Evolutionary conservation across 1,140 invertebrate genomes (phyloP).

Genomic region (Steinernema khuongi): DNA sequence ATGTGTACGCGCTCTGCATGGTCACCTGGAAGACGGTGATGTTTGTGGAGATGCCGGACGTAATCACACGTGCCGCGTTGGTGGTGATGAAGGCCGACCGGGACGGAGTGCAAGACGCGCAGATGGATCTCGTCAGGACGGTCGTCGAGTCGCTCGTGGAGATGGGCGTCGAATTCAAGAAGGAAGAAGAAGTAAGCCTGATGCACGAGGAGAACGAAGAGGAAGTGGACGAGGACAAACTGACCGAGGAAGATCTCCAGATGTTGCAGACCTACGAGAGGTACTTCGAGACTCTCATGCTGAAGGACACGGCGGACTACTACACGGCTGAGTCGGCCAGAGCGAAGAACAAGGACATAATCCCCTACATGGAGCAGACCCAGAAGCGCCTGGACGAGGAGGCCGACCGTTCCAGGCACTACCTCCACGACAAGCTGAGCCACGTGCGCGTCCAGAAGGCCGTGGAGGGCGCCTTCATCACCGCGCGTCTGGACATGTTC

Average conservation of each 20-base stretch:
- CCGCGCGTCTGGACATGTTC: slow-evolving; percentile 92
- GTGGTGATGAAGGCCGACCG: slow-evolving; percentile 90
- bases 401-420: neutral
- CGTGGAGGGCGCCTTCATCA: no score
- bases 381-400: neutral
- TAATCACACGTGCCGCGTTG: slow-evolving; percentile 86
- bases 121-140: neutral
- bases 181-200: neutral
- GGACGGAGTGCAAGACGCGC: slow-evolving; percentile 81
- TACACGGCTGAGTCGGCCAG: slow-evolving; percentile 87
- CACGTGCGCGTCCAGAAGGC: no score
- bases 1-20: slow-evolving; percentile 74
- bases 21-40: slow-evolving; percentile 95
- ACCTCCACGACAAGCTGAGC: neutral
- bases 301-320: slow-evolving; percentile 89
- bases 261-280: slow-evolving; percentile 27
- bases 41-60: slow-evolving; percentile 86
- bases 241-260: neutral
- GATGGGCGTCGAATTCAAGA: slow-evolving; percentile 60
- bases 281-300: slow-evolving; percentile 86
- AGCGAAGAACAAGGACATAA: slow-evolving; percentile 88
- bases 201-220: slow-evolving; percentile 56
- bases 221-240: slow-evolving; percentile 11
- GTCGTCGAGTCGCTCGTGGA: slow-evolving; percentile 17
- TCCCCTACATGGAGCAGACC: slow-evolving; percentile 96